Conservation (phyloP, 2,888 invertebrate species). For the Xestobium rufovillosum region DNA sequence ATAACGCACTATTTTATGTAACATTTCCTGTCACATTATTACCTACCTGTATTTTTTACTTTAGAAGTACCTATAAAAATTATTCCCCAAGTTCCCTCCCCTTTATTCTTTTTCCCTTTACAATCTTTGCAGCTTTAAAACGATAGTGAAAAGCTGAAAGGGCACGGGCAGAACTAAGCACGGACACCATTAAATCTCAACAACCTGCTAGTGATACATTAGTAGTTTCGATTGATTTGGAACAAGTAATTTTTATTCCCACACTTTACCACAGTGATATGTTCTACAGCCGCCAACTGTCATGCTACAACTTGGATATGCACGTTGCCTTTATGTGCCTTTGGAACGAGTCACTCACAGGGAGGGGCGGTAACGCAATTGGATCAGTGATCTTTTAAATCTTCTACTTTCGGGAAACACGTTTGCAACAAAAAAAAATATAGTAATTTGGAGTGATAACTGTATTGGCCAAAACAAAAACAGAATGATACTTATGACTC, state of each 20-base stretch:
- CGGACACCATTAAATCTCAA: slow-evolving; percentile 20
- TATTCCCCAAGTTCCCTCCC: too few relatives aligned
- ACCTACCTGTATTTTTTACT: too few relatives aligned
- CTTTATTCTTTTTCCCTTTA: too few relatives aligned
- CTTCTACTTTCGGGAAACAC: slow-evolving; percentile 14
- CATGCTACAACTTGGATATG: too few relatives aligned
- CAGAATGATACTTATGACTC: too few relatives aligned
- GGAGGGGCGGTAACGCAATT: slow-evolving; percentile 25
- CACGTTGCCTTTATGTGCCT: slow-evolving; percentile 23
- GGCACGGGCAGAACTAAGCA: too few relatives aligned
- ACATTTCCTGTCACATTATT: too few relatives aligned
- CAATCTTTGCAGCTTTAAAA: too few relatives aligned
- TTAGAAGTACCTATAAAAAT: too few relatives aligned
- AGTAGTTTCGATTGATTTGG: slow-evolving; percentile 26
- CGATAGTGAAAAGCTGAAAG: too few relatives aligned
- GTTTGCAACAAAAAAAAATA: too few relatives aligned
- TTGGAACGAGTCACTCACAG: slow-evolving; percentile 25
- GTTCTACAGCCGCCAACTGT: slow-evolving; percentile 30
- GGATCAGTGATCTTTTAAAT: slow-evolving; percentile 14
- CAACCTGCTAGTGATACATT: slow-evolving; percentile 18
- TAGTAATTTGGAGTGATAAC: slow-evolving; percentile 21
- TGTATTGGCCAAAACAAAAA: slow-evolving; percentile 17
- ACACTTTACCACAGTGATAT: slow-evolving; percentile 29
- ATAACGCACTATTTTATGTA: too few relatives aligned
- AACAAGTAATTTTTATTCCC: slow-evolving; percentile 30